Evolutionary conservation across 2,113 vertebrate species (phyloP).

Genomic region (Abramis brama): DNA sequence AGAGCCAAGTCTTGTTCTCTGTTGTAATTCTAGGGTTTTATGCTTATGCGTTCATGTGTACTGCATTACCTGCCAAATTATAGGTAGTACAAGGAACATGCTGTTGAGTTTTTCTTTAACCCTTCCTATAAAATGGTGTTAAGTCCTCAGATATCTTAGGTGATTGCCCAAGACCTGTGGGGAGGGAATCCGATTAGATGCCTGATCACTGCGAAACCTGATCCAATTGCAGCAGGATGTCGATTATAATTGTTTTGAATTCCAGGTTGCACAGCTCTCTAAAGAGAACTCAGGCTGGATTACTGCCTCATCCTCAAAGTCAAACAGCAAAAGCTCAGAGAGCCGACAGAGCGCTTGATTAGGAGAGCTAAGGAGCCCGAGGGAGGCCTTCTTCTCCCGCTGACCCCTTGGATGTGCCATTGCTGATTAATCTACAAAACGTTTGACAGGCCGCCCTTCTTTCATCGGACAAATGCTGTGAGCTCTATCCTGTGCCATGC

Average conservation of each 20-base stretch:
- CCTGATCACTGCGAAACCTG: conserved; percentile 28
- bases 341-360: conserved; percentile 64
- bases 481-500: conserved; percentile 62
- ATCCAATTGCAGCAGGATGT: conserved; percentile 38
- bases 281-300: conserved; percentile 49
- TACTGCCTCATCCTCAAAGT: conserved; percentile 53
- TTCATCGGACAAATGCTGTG: conserved; percentile 65
- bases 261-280: conserved; percentile 45
- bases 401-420: conserved; percentile 74
- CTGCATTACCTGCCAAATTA: conserved; percentile 1
- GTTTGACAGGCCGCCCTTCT: conserved; percentile 67
- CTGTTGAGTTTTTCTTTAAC: conserved; percentile 17
- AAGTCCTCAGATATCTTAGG: conserved; percentile 19
- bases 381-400: conserved; percentile 67
- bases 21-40: not conserved
- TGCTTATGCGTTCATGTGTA: not conserved
- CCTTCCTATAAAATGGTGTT: conserved; percentile 13
- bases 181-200: conserved; percentile 25
- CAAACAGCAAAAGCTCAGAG: conserved; percentile 30
- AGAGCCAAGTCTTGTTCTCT: conserved; percentile 1
- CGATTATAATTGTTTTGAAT: conserved; percentile 55
- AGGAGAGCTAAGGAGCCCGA: conserved; percentile 66
- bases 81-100: not conserved
- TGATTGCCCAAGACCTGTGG: conserved; percentile 19
- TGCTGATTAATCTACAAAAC: conserved; percentile 67